Percentiles rank a stretch among this genome's conserved stretches.
Evolutionary conservation across 30 jellyfish, hydroid and myxozoan species (phyloP).

Genomic region (Cassiopea andromeda): DNA sequence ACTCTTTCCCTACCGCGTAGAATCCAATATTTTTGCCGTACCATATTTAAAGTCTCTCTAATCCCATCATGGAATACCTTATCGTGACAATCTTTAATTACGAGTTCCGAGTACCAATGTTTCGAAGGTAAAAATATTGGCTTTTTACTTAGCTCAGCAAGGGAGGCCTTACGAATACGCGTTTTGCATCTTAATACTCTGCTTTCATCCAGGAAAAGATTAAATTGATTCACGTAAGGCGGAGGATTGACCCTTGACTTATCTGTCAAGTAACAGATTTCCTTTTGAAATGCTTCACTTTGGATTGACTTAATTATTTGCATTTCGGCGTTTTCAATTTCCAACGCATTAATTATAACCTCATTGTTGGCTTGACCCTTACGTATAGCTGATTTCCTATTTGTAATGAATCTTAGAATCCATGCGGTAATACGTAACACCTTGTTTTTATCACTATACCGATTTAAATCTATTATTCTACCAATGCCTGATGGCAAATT

Average conservation of each 20-base stretch:
- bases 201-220: slow-evolving; percentile 17
- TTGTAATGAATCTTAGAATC: slow-evolving; percentile 14
- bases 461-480: not conserved
- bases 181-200: slow-evolving; percentile 5
- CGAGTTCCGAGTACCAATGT: not conserved
- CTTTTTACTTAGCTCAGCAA: slow-evolving; percentile 11
- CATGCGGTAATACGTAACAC: slow-evolving; percentile 15
- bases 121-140: slow-evolving; percentile 35
- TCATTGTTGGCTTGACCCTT: not conserved
- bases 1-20: slow-evolving; percentile 51
- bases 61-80: slow-evolving; percentile 27
- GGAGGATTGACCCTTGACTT: slow-evolving; percentile 11
- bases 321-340: not conserved
- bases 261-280: not conserved
- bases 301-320: not conserved
- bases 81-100: slow-evolving; percentile 29
- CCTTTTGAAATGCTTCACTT: not conserved
- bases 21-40: slow-evolving; percentile 40
- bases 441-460: slow-evolving; percentile 8
- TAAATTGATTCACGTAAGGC: slow-evolving; percentile 26
- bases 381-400: not conserved
- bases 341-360: slow-evolving; percentile 4
- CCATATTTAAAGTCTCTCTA: slow-evolving; percentile 17
- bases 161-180: not conserved
- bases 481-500: not conserved